Percentiles rank a stretch among this genome's conserved stretches.
These are phyloP conservation scores for Drosophila teissieri DNA, from an alignment of 1,140 invertebrate genomes.

Conservation along the genomic window DNA sequence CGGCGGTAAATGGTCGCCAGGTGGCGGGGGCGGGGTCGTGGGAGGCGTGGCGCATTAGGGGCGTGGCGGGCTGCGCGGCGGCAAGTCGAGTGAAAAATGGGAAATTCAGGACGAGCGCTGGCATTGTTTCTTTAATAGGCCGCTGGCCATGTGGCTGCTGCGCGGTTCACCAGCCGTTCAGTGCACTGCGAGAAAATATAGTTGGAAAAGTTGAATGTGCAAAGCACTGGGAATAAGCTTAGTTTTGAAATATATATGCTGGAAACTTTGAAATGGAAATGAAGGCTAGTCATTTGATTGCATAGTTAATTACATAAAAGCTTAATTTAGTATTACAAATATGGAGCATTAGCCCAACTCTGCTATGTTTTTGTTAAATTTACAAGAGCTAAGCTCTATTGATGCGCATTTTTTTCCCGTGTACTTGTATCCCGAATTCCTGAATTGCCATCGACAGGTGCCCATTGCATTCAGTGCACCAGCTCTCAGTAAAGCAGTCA, in stretches of 20 bases:
- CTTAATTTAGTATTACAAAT: too few relatives aligned
- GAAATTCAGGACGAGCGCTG: conserved; percentile 24
- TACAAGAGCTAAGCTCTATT: too few relatives aligned
- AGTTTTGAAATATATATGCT: too few relatives aligned
- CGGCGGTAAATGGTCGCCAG: background rate
- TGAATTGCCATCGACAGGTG: conserved; percentile 43
- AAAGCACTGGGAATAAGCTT: too few relatives aligned
- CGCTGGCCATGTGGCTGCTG: conserved; percentile 25
- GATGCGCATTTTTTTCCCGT: background rate
- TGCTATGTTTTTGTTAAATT: too few relatives aligned
- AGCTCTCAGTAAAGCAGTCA: conserved; percentile 33
- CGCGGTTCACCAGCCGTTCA: conserved; percentile 1
- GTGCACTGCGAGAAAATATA: background rate
- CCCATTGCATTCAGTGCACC: conserved; percentile 37
- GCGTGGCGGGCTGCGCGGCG: conserved; percentile 3
- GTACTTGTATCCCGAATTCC: background rate
- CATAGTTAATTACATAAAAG: too few relatives aligned
- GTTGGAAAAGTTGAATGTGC: too few relatives aligned
- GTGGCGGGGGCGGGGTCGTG: background rate
- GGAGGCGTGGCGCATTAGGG: too few relatives aligned
- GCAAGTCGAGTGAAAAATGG: conserved; percentile 30
- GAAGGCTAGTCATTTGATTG: too few relatives aligned
- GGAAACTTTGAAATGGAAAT: too few relatives aligned
- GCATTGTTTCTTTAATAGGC: conserved; percentile 49
- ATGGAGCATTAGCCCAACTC: too few relatives aligned